Evolutionary conservation across 2,113 vertebrate genomes (phyloP).

Genomic region (Platysternon megacephalum): DNA sequence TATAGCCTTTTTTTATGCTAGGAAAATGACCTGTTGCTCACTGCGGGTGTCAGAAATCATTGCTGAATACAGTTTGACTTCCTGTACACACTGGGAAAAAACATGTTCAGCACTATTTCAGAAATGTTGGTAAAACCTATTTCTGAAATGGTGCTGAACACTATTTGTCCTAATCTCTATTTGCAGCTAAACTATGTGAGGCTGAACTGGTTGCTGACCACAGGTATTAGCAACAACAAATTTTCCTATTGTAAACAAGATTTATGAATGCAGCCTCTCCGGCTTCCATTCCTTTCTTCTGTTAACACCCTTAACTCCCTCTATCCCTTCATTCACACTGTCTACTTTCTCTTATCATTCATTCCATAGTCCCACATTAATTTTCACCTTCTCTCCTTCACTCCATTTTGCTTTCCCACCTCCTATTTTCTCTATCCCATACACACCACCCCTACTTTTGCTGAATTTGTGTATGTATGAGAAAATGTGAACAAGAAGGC

Average conservation of each 20-base stretch:
- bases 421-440: background rate
- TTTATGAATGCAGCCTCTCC: background rate
- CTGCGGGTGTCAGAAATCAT: background rate
- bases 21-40: background rate
- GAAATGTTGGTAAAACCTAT: background rate
- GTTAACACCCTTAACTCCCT: background rate
- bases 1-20: background rate
- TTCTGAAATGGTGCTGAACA: background rate
- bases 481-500: conserved; percentile 6
- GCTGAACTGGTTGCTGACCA: background rate
- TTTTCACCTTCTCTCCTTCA: background rate
- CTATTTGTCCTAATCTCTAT: background rate
- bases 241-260: background rate
- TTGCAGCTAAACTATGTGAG: background rate
- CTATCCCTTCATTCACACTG: background rate
- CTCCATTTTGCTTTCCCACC: conserved; percentile 11
- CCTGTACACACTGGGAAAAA: background rate
- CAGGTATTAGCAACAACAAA: background rate
- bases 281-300: background rate
- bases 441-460: background rate
- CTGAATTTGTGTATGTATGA: background rate
- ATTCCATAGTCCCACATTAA: conserved; percentile 14
- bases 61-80: background rate
- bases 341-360: background rate
- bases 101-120: background rate